A percentile compares a stretch with the other conserved stretches of the same genome.
phyloP scores from a whole-genome alignment of 2,888 invertebrate species.

The Lasioglossum lativentre region DNA sequence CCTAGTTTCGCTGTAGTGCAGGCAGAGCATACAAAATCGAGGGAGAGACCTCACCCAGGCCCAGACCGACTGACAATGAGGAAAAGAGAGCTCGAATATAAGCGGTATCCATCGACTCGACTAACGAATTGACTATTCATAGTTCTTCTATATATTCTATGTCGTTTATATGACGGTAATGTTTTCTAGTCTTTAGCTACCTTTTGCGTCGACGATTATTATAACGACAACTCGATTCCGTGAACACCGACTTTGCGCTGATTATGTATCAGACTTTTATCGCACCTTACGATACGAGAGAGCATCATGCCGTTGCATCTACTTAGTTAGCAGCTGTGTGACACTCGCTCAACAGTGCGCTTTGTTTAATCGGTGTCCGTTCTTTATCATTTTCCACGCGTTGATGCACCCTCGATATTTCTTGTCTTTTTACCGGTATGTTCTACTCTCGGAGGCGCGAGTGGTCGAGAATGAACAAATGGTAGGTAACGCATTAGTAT shows the following conservation, averaged over 20 bases:
- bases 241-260: background rate
- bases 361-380: conserved; percentile 54
- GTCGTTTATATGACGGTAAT: background rate
- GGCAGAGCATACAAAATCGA: conserved; percentile 21
- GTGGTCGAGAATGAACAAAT: background rate
- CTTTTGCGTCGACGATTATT: background rate
- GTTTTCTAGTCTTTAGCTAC: background rate
- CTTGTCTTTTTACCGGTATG: background rate
- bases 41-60: conserved; percentile 22
- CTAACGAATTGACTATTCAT: conserved; percentile 27
- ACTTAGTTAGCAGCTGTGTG: conserved; percentile 49
- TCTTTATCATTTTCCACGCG: conserved; percentile 44
- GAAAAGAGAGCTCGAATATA: conserved; percentile 35
- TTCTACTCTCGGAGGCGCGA: background rate
- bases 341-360: conserved; percentile 37
- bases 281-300: conserved; percentile 22
- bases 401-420: conserved; percentile 17
- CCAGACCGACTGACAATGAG: conserved; percentile 43
- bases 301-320: conserved; percentile 26
- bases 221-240: background rate
- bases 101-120: conserved; percentile 30
- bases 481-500: background rate
- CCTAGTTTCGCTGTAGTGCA: conserved; percentile 64
- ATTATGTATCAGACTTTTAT: conserved; percentile 22
- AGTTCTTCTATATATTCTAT: background rate